A percentile compares a stretch with the other conserved stretches of the same genome.
Evolutionary conservation across 2,113 vertebrate genomes (phyloP).

Genomic region (Eubucco bourcierii): DNA sequence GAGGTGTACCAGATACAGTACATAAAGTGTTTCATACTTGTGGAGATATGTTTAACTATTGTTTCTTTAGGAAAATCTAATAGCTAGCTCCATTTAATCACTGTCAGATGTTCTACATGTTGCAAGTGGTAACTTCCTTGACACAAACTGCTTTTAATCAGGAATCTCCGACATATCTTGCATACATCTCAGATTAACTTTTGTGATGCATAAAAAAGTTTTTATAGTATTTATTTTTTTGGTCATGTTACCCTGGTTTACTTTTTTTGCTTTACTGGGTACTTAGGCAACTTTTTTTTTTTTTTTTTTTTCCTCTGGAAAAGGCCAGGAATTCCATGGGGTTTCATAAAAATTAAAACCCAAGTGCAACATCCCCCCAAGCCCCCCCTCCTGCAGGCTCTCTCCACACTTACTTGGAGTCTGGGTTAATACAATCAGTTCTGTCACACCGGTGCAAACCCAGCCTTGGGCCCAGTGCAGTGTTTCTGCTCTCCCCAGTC

Average conservation of each 20-base stretch:
- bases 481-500: neutral
- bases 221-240: neutral
- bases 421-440: neutral
- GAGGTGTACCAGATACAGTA: constrained; percentile 85
- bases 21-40: constrained; percentile 81
- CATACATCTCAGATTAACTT: constrained; percentile 33
- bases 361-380: neutral
- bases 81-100: constrained; percentile 85
- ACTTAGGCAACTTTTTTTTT: neutral
- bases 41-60: constrained; percentile 81
- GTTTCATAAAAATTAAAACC: constrained; percentile 34
- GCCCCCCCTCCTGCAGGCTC: neutral
- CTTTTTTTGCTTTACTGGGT: neutral
- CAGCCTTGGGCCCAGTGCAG: neutral
- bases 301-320: neutral
- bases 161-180: constrained; percentile 59
- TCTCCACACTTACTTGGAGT: neutral
- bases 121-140: constrained; percentile 74
- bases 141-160: constrained; percentile 75
- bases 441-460: neutral
- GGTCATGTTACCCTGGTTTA: neutral
- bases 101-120: constrained; percentile 83
- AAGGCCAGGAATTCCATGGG: neutral
- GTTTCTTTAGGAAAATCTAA: constrained; percentile 83
- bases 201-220: constrained; percentile 20